Conservation (phyloP, 1,140 invertebrate genomes). For the Bombus cullumanus region DNA sequence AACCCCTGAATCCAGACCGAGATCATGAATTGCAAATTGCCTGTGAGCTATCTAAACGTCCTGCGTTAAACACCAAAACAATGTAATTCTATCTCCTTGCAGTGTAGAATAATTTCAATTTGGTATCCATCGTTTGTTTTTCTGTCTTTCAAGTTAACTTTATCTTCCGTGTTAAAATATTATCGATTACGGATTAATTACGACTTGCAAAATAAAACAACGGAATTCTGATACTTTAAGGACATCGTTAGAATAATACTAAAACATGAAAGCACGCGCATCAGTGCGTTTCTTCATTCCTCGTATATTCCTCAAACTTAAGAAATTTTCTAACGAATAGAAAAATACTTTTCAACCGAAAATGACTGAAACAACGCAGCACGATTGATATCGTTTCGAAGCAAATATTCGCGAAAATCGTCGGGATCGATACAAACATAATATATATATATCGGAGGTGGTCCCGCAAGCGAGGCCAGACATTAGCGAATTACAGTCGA, state of each 20-base stretch:
- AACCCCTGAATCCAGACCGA: neutral
- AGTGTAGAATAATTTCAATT: neutral
- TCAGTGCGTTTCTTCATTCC: no score
- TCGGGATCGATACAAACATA: neutral
- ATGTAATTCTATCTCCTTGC: neutral
- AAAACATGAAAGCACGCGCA: no score
- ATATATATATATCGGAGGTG: neutral
- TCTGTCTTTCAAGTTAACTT: neutral
- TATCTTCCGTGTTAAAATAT: no score
- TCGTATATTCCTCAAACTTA: no score
- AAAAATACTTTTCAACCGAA: no score
- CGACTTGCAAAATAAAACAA: no score
- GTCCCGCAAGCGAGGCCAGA: neutral
- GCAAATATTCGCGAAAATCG: neutral
- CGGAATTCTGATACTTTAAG: no score
- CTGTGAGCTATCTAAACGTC: neutral
- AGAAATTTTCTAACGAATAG: no score
- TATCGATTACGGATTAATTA: no score
- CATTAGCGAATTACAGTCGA: neutral
- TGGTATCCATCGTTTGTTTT: neutral
- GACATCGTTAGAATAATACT: no score
- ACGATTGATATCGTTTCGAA: neutral
- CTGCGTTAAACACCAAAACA: no score
- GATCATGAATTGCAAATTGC: slow-evolving; percentile 8
- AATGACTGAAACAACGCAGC: no score